Base-by-base conservation (phyloP, 2,888 invertebrate species). In the Crocallis elinguaria region DNA sequence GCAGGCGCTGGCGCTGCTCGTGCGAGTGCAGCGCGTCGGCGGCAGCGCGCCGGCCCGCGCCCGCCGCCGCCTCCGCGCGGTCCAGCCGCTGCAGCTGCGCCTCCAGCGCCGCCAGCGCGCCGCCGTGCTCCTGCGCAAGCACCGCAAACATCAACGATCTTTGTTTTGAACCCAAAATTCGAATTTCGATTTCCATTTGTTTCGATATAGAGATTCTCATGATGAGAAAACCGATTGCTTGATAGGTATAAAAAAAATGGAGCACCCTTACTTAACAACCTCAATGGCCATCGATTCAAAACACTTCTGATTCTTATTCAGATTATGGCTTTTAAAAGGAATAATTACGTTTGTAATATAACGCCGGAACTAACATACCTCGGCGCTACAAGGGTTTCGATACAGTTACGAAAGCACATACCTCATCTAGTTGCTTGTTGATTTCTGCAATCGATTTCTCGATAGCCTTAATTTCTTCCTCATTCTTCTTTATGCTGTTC, bases 351-450 rank as follows among this genome's bases (percentile, higher is more conserved):
- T n/a, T n/a, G n/a, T n/a, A n/a, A n/a, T n/a, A n/a, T n/a, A n/a
- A n/a, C n/a, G n/a, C n/a, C n/a, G n/a, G n/a, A n/a, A n/a, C n/a
- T n/a, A n/a, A n/a, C n/a, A n/a, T n/a, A n/a, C n/a, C n/a, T n/a
- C n/a, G n/a, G n/a, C n/a, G n/a, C n/a, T n/a, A n/a, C n/a, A n/a
- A n/a, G n/a, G n/a, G n/a, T n/a, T n/a, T n/a, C n/a, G n/a, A n/a
- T n/a, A n/a, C n/a, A n/a, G n/a, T 4, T 19, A 19, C 19, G 6
- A 19, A 3, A 23, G 38, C 45, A 74, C 87, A 83, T 80, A 96
- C 95, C 71, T 93, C 90, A 77, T 96, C 95, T 52, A 95, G 92
- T 71, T 93, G 93, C 52, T 89, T 89, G 56, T 94, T 94, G 38
- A 97, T 86, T 44, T 94, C 93, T 11, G 86, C 84, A 0, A 96